Conservation (phyloP, 2,888 invertebrate genomes). For the Pollenia labialis region DNA sequence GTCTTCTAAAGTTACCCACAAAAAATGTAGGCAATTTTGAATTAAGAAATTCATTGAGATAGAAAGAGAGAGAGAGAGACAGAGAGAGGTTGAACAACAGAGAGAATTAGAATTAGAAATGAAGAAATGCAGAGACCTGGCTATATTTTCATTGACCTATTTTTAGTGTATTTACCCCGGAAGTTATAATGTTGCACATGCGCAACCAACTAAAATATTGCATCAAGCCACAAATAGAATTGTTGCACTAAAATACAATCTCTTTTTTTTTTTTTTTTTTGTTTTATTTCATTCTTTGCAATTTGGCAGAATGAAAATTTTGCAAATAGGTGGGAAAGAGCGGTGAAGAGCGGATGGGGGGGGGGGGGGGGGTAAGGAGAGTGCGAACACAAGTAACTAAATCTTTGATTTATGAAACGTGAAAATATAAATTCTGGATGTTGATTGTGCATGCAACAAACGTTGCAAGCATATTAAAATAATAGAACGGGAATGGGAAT, state of each 20-base stretch:
- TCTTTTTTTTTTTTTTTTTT: slow-evolving; percentile 24
- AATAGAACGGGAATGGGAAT: slow-evolving; percentile 68
- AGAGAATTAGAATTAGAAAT: slow-evolving; percentile 24
- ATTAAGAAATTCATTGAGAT: neutral
- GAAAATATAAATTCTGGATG: slow-evolving; percentile 44
- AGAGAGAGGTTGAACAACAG: slow-evolving; percentile 45
- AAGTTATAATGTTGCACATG: slow-evolving; percentile 74
- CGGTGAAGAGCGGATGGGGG: too few species aligned
- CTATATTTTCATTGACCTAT: slow-evolving; percentile 76
- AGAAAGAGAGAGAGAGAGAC: slow-evolving; percentile 22
- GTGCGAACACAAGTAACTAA: slow-evolving; percentile 33
- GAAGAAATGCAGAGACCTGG: slow-evolving; percentile 46
- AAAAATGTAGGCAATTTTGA: slow-evolving; percentile 6
- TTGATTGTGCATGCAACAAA: slow-evolving; percentile 53
- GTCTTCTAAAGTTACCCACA: slow-evolving; percentile 15
- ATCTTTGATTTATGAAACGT: slow-evolving; percentile 61
- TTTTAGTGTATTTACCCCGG: slow-evolving; percentile 77
- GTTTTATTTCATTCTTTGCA: slow-evolving; percentile 31
- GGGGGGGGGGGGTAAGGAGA: neutral
- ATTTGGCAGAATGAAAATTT: slow-evolving; percentile 56
- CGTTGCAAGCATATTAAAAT: slow-evolving; percentile 50
- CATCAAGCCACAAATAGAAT: slow-evolving; percentile 61
- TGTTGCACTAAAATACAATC: slow-evolving; percentile 62
- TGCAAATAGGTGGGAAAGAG: slow-evolving; percentile 23
- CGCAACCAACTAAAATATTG: slow-evolving; percentile 67